Conservation (phyloP, 2,113 vertebrate genomes). For the Campylorhamphus procurvoides region DNA sequence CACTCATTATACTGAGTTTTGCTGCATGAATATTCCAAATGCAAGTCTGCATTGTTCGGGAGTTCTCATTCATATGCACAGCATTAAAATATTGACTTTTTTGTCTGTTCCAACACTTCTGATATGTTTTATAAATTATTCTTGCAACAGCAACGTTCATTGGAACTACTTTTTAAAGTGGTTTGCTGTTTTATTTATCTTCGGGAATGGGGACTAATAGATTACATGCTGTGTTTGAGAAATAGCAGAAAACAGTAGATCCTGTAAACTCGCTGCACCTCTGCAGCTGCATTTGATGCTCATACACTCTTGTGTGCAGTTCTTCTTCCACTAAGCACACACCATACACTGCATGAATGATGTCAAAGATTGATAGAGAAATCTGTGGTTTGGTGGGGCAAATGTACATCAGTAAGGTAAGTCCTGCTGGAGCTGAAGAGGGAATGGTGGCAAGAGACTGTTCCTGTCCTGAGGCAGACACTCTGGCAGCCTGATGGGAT, state of each 20-base stretch:
- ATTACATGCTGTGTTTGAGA: neutral
- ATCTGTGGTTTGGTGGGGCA: neutral
- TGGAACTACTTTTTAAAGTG: neutral
- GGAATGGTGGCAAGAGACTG: fast-evolving
- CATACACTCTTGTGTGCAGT: neutral
- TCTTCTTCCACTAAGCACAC: neutral
- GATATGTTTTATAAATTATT: neutral
- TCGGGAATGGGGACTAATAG: neutral
- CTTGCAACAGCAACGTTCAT: neutral
- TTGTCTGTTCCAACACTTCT: neutral
- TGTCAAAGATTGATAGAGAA: neutral
- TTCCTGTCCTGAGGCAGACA: neutral
- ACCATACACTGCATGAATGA: fast-evolving
- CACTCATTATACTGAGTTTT: neutral
- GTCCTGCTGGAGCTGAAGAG: neutral
- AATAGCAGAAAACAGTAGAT: neutral
- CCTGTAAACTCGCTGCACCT: neutral
- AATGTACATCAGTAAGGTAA: neutral
- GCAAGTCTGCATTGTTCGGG: neutral
- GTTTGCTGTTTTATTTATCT: neutral
- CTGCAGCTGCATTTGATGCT: neutral
- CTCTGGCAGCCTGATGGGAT: fast-evolving
- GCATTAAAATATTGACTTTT: neutral
- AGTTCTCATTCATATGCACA: neutral
- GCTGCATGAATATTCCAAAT: neutral